Evolutionary conservation across 2,113 vertebrate species (phyloP).

Genomic region (Cepphus grylle): DNA sequence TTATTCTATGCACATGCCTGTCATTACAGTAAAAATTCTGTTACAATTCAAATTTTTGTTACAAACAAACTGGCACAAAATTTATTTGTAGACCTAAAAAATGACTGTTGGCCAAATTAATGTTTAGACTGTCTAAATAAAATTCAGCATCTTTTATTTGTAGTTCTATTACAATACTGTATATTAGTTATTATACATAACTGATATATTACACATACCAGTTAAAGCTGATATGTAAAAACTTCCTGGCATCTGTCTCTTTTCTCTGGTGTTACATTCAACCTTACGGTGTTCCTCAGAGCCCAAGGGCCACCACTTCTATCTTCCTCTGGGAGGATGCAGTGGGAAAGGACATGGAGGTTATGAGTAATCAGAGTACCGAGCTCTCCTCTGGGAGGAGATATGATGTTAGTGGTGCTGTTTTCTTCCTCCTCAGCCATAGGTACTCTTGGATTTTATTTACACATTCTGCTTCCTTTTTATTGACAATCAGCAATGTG

Average conservation of each 20-base stretch:
- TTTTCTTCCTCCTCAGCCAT: not conserved
- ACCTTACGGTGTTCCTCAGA: not conserved
- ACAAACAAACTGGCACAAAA: not conserved
- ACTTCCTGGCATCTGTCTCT: not conserved
- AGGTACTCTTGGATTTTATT: not conserved
- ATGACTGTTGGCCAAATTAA: not conserved
- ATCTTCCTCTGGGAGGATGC: not conserved
- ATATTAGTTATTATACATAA: not conserved
- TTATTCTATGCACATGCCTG: not conserved
- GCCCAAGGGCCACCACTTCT: not conserved
- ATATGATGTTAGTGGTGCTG: not conserved
- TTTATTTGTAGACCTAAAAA: not conserved
- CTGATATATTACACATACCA: not conserved
- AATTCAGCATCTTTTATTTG: not conserved
- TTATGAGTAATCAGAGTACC: too few species aligned
- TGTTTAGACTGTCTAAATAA: not conserved
- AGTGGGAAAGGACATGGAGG: not conserved
- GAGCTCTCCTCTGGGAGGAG: not conserved
- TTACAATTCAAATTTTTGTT: not conserved
- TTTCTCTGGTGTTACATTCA: not conserved
- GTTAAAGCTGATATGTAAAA: not conserved
- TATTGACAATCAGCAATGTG: too few species aligned
- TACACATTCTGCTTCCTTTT: not conserved
- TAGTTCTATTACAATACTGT: not conserved
- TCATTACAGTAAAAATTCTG: not conserved